Base-by-base conservation (phyloP, 1,140 invertebrate genomes). In the Conus ventricosus region DNA sequence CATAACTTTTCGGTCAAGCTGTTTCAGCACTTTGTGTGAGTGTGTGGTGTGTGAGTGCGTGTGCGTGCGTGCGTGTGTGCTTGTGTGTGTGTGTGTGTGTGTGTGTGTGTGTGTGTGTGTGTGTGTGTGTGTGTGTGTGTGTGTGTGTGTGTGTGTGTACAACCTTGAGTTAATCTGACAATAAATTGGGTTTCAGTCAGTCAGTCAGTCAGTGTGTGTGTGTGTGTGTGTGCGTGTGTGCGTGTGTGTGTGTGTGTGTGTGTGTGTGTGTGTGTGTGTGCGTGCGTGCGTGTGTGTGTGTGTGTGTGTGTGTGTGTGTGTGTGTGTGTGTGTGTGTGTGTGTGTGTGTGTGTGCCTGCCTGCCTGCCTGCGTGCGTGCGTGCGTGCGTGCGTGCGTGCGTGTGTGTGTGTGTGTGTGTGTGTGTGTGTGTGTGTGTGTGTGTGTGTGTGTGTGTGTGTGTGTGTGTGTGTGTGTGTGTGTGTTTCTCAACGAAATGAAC, bases 321-420 rank as follows among this genome's bases (percentile, higher is more conserved):
- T 23, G 54, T 53, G 54, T 53, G 54, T 7, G 23, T 53, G 54
- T 13, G 54, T 57, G 39, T 53, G 39, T n/a, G 20, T n/a, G 39
- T 57, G 54, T 23, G 39, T 51, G 82, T 54, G 54, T 78, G 23
- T 78, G 76, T n/a, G n/a, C n/a, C n/a, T n/a, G n/a, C n/a, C n/a
- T n/a, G n/a, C n/a, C n/a, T n/a, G n/a, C n/a, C n/a, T 78, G 76
- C 23, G 76, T 78, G 23, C 23, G 76, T 80, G 76, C n/a, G 76
- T 5, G 3, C 17, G 60, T 4, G 60, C 17, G 60, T 4, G 10
- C 17, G 11, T 4, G 60, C 17, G 60, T 20, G 1, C 4, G 10
- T 63, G 10, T 63, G 60, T 63, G 60, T 63, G 60, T 20, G 60
- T 63, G 60, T 63, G 60, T 63, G 17, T 63, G 60, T 20, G 60